These are phyloP conservation scores for Phorcus lineatus DNA, from an alignment of 2,888 invertebrate species.

Conservation along the genomic window DNA sequence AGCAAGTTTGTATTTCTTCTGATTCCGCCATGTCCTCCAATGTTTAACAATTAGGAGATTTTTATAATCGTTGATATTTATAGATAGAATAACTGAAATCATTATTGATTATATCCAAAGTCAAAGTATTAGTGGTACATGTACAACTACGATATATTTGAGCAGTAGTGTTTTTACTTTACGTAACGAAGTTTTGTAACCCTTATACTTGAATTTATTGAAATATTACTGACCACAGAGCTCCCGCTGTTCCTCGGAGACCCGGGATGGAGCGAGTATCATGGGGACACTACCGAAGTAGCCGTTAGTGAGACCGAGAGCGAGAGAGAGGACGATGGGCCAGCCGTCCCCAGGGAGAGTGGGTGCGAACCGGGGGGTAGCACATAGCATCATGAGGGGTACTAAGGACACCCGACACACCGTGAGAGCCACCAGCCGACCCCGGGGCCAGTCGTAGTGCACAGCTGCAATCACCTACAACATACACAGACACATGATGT, in stretches of 20 bases:
- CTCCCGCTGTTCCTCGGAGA: slow-evolving; percentile 89
- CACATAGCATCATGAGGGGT: slow-evolving; percentile 88
- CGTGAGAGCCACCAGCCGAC: slow-evolving; percentile 86
- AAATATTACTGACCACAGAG: slow-evolving; percentile 83
- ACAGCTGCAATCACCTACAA: slow-evolving; percentile 85
- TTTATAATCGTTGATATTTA: too few species aligned
- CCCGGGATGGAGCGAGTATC: slow-evolving; percentile 91
- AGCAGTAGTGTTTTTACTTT: not conserved
- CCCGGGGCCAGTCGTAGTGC: slow-evolving; percentile 89
- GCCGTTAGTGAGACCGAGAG: slow-evolving; percentile 89
- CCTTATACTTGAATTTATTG: too few species aligned
- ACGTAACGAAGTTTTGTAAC: too few species aligned
- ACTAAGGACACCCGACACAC: slow-evolving; percentile 85
- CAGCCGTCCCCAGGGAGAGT: slow-evolving; percentile 82
- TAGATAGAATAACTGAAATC: too few species aligned
- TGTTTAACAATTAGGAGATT: too few species aligned
- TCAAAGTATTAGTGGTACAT: too few species aligned
- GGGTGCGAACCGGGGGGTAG: slow-evolving; percentile 85
- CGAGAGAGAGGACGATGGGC: slow-evolving; percentile 82
- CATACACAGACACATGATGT: not conserved
- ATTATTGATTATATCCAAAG: too few species aligned
- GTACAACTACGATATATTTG: too few species aligned
- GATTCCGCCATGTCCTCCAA: too few species aligned
- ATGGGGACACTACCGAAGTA: slow-evolving; percentile 93
- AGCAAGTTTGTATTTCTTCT: too few species aligned